These are phyloP conservation scores for Peromyscus attwateri DNA, from an alignment of 2,797 vertebrate genomes.

Conservation along the genomic window DNA sequence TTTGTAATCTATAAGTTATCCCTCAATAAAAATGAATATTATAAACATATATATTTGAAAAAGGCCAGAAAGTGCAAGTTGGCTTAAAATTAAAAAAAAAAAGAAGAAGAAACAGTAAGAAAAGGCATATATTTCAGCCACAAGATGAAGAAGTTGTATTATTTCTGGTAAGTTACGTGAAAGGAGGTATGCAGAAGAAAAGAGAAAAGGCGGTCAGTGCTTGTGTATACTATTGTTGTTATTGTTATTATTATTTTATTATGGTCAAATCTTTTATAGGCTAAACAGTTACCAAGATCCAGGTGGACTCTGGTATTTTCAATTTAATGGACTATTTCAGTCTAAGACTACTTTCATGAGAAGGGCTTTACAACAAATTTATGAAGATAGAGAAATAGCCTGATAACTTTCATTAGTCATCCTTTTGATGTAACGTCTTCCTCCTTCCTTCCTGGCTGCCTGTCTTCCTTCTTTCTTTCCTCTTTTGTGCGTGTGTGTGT, in stretches of 20 bases:
- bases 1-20: constrained; percentile 43
- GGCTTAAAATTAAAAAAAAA: background rate
- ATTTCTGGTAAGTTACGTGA: background rate
- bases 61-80: background rate
- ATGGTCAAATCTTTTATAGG: background rate
- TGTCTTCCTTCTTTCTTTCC: background rate
- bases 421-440: background rate
- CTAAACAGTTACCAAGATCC: background rate
- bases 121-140: background rate
- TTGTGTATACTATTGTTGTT: background rate
- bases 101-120: background rate
- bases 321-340: background rate
- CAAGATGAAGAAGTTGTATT: background rate
- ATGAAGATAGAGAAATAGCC: background rate
- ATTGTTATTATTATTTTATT: background rate
- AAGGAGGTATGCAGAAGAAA: background rate
- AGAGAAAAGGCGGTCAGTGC: background rate
- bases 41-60: constrained; percentile 9
- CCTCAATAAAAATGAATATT: constrained; percentile 32
- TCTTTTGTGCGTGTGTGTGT: background rate
- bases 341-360: background rate
- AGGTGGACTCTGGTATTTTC: background rate
- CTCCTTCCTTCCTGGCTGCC: background rate
- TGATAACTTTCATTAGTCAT: background rate
- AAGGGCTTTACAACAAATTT: background rate